Percentiles rank a stretch among this genome's conserved stretches.
These are phyloP conservation scores for Heterocephalus glaber DNA, from an alignment of 2,113 vertebrate species.

Conservation along the genomic window DNA sequence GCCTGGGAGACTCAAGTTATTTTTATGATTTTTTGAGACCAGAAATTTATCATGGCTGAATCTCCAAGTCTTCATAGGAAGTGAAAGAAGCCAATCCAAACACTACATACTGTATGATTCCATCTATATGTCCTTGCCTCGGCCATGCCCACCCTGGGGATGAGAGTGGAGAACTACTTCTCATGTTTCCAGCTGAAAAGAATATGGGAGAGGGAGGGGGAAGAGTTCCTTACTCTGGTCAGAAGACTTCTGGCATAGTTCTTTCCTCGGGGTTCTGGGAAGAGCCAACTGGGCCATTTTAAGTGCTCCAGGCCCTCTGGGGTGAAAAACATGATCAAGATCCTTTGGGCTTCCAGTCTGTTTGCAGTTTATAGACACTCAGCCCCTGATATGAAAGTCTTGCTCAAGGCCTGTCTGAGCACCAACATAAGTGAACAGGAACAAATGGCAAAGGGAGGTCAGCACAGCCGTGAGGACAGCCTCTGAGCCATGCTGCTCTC, in stretches of 20 bases:
- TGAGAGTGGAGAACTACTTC: neutral
- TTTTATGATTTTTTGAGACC: neutral
- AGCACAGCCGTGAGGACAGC: neutral
- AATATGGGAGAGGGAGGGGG: neutral
- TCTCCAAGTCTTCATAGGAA: neutral
- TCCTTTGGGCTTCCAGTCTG: neutral
- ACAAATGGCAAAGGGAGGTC: neutral
- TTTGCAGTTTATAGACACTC: neutral
- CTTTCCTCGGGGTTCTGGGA: neutral
- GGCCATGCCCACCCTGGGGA: neutral
- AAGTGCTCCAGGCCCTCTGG: neutral
- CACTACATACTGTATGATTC: neutral
- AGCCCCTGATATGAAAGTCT: neutral
- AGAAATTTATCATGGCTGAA: neutral
- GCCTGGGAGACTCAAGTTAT: neutral
- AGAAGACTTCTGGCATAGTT: neutral
- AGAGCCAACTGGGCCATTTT: neutral
- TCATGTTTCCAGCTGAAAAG: neutral
- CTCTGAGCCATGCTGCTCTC: fast-evolving
- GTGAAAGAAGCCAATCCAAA: neutral
- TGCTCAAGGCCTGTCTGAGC: neutral
- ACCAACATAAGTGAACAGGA: neutral
- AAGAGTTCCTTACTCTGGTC: no score
- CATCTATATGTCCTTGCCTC: neutral
- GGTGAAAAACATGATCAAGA: neutral